Evolutionary conservation across 1,140 invertebrate species (phyloP), one percentile per base, ranked within the genome.

Genomic region (Drosophila ananassae): DNA sequence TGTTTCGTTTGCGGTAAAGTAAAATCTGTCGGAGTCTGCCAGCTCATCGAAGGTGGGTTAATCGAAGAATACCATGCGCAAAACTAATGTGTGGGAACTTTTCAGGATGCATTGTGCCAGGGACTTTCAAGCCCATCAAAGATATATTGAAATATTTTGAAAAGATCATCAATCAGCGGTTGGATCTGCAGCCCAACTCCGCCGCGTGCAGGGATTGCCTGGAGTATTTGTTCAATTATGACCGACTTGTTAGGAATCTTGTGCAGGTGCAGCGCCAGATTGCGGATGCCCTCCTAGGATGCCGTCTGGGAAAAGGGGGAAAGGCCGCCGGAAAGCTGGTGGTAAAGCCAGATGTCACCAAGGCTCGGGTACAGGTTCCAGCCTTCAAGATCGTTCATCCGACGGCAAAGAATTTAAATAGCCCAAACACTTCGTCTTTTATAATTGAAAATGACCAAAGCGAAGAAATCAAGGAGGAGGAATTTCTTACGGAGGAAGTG

Each of bases 121-220:
- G 81, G 12, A 85, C 81, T 6, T 85, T 85, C n/a, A 85, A 85
- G 50, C 81, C 81, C 1, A 85, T 85, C 8, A 85, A 85, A 48
- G 81, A 87, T 48, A 85, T 85, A 34, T 24, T 85, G 0, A 85
- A 85, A 46, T 78, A 85, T 28, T 85, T 85, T 46, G 81, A 85
- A 25, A 85, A 82, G 47, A 80, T 85, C 8, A 85, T 85, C 8
- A 87, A 85, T 50, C 81, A 82, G 24, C 74, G 77, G 2, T 44
- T 85, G 61, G 81, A 82, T 0, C 32, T 85, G n/a, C 41, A 46
- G 6, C 82, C 81, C 7, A 81, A 48, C 7, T 85, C 81, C 0
- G 30, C 69, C 2, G 81, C 81, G 10, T 85, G 81, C 32, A 58
- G 69, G 10, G 81, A 87, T 41, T 85, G 81, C 48, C 30, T 85